Conservation (phyloP, 2,888 invertebrate genomes). For the Noctuana brunneofusca region DNA sequence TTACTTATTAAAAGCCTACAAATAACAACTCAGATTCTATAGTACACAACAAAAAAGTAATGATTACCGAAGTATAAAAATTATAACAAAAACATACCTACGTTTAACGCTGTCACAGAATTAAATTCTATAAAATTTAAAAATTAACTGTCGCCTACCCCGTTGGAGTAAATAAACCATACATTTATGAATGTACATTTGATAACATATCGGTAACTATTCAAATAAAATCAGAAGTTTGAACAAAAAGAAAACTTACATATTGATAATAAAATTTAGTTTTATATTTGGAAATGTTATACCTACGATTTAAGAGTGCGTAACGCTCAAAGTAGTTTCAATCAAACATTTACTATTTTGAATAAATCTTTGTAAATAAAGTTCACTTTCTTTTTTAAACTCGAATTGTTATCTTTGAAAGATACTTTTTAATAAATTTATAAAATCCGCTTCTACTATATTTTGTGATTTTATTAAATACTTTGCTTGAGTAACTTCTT, state of each 20-base stretch:
- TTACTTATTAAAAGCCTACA: no score
- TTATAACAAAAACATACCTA: no score
- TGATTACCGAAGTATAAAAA: no score
- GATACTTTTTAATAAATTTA: not conserved
- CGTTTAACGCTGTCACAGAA: no score
- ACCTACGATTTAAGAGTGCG: conserved; percentile 4
- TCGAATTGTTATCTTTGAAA: conserved; percentile 14
- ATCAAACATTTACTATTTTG: not conserved
- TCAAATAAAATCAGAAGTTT: no score
- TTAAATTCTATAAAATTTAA: no score
- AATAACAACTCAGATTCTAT: no score
- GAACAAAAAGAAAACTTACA: not conserved
- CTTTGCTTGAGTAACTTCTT: not conserved
- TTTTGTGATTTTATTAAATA: not conserved
- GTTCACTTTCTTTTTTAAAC: not conserved
- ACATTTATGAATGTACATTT: not conserved
- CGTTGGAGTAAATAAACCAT: not conserved
- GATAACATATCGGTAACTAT: no score
- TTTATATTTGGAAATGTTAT: not conserved
- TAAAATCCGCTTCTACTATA: not conserved
- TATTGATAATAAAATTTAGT: not conserved
- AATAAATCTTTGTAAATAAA: not conserved
- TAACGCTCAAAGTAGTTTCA: not conserved
- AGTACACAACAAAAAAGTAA: no score
- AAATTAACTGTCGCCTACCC: no score